A percentile compares a stretch with the other conserved stretches of the same genome.
These are phyloP conservation scores for Peromyscus maniculatus DNA, from an alignment of 2,113 vertebrate genomes.

Conservation along the genomic window DNA sequence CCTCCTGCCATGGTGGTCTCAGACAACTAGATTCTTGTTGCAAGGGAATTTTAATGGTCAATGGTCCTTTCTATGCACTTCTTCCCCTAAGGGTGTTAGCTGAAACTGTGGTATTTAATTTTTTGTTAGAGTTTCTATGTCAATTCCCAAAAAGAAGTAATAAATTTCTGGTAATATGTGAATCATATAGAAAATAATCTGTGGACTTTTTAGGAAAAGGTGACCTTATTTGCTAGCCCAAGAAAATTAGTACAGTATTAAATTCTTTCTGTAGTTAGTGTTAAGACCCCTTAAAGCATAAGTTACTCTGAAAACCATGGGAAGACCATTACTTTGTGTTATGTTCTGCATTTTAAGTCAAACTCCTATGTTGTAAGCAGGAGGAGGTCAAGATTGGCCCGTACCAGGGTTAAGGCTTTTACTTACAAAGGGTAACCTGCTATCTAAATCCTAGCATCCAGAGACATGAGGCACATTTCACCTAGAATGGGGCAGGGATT, in stretches of 20 bases:
- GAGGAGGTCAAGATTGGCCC: neutral
- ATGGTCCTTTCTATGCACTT: conserved; percentile 70
- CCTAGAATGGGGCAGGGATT: conserved; percentile 18
- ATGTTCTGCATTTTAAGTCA: conserved; percentile 57
- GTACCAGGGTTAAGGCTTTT: conserved; percentile 16
- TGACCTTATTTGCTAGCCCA: neutral
- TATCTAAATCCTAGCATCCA: conserved; percentile 10
- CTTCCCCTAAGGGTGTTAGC: conserved; percentile 56
- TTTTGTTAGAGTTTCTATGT: conserved; percentile 52
- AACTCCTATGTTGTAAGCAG: conserved; percentile 51
- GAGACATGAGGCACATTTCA: conserved; percentile 20
- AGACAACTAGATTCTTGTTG: conserved; percentile 77
- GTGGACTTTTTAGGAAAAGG: neutral
- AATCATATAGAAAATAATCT: conserved; percentile 33
- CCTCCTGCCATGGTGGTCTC: conserved; percentile 71
- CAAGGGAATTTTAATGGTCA: conserved; percentile 69
- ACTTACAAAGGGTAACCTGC: neutral
- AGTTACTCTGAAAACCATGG: conserved; percentile 56
- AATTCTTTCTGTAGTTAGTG: conserved; percentile 57
- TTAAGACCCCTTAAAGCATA: conserved; percentile 39
- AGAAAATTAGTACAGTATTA: conserved; percentile 45
- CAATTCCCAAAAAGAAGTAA: conserved; percentile 49
- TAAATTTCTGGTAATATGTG: conserved; percentile 46
- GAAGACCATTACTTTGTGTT: neutral
- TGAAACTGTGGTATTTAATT: conserved; percentile 55